A percentile compares a stretch with the other conserved stretches of the same genome.
These are phyloP conservation scores for Melanotus villosus DNA, from an alignment of 2,888 invertebrate genomes.

Conservation along the genomic window DNA sequence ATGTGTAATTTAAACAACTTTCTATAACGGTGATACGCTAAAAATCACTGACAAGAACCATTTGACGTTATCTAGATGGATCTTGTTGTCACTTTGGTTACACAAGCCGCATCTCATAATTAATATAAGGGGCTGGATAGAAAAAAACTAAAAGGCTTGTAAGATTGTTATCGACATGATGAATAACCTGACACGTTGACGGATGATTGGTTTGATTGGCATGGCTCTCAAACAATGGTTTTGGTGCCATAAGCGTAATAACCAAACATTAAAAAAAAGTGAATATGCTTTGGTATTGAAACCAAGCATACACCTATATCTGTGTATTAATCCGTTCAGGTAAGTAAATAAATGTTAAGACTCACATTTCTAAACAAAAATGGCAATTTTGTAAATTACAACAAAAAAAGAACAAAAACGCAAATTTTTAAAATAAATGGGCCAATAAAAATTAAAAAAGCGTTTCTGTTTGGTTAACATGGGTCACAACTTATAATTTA, in stretches of 20 bases:
- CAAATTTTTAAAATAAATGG: too few relatives aligned
- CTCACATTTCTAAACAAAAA: too few relatives aligned
- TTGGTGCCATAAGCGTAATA: too few relatives aligned
- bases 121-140: slow-evolving; percentile 30
- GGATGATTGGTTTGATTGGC: slow-evolving; percentile 54
- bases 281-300: too few relatives aligned
- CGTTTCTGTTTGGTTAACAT: slow-evolving; percentile 22
- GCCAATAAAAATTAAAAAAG: slow-evolving; percentile 18
- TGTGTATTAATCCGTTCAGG: too few relatives aligned
- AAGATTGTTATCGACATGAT: slow-evolving; percentile 56
- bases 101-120: slow-evolving; percentile 35
- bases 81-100: slow-evolving; percentile 28
- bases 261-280: too few relatives aligned
- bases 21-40: slow-evolving; percentile 1
- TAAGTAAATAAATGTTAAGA: too few relatives aligned
- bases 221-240: slow-evolving; percentile 43
- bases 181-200: slow-evolving; percentile 57
- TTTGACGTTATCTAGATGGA: slow-evolving; percentile 28
- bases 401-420: too few relatives aligned
- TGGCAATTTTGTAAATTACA: too few relatives aligned
- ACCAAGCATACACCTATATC: too few relatives aligned
- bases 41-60: neutral
- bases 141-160: slow-evolving; percentile 42
- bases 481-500: slow-evolving; percentile 15
- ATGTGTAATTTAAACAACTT: neutral